Evolutionary conservation across 1,140 invertebrate species (phyloP), one percentile per base, ranked within the genome.

Genomic region (Meloidogyne floridensis): DNA sequence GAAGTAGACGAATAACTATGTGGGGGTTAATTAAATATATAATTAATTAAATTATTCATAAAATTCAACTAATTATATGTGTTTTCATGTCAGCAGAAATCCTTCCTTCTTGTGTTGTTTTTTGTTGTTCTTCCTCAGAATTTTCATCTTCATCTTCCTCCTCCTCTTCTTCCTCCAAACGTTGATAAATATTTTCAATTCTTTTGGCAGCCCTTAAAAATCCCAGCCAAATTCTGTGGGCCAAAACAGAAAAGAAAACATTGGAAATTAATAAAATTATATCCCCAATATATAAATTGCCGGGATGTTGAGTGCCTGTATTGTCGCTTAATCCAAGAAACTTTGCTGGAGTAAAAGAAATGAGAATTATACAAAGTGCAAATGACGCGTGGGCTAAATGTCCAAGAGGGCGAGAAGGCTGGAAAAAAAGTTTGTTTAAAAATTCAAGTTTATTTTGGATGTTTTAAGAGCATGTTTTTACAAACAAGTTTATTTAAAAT

Each of bases 291-390:
- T 76, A 82, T 7, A 76, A 70, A 11, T 15, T 70, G 11, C 81
- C 80, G 11, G 82, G 51, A 11, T 85, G 75, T 74, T 85, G 84
- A 11, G 65, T 18, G n/a, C 77, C 77, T 11, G 77, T 42, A 51
- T 79, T 79, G 77, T 79, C 77, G 51, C 77, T 73, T n/a, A 86
- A 70, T 54, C 81, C 83, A 11, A 86, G 77, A 47, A 86, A 72
- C 54, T 86, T 86, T n/a, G 83, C 83, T 51, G 85, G 85, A 11
- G 85, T 87, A 53, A 83, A 86, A 1, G 83, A 82, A 43, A 77
- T 77, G 11, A 86, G 69, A 6, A 86, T 59, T 65, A 86, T 86
- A 43, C 75, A 81, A 20, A 84, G 6, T 54, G 73, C 69, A 42
- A 84, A 85, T 3, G 83, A 84, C 10, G 74, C 73, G 47, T 84